Evolutionary conservation across 2,797 vertebrate species (phyloP).

Genomic region (Labeo calbasu): DNA sequence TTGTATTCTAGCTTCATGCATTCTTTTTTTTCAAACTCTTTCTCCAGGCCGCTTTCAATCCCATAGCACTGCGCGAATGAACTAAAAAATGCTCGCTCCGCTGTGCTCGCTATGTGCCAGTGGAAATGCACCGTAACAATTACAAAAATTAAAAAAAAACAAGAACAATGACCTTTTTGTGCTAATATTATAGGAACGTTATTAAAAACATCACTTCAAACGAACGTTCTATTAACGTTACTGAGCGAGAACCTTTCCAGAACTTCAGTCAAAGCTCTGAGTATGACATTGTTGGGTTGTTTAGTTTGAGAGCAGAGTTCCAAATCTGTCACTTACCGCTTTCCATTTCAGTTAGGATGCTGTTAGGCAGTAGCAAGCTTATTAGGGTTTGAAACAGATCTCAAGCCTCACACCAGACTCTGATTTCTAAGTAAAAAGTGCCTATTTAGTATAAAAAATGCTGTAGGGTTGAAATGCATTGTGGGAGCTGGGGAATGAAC

Average conservation of each 20-base stretch:
- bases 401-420: not conserved
- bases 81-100: too few species aligned
- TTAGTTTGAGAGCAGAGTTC: not conserved
- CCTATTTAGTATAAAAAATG: slow-evolving; percentile 10
- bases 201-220: not conserved
- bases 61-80: too few species aligned
- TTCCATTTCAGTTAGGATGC: not conserved
- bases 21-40: too few species aligned
- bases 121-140: too few species aligned
- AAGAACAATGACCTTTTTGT: too few species aligned
- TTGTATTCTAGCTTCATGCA: too few species aligned
- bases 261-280: not conserved
- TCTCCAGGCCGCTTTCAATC: too few species aligned
- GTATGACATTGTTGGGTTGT: not conserved
- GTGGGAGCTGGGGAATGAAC: not conserved
- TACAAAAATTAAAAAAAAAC: too few species aligned
- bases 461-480: slow-evolving; percentile 16
- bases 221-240: not conserved
- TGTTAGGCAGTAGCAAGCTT: not conserved
- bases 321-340: not conserved
- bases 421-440: slow-evolving; percentile 18
- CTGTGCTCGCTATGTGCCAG: too few species aligned
- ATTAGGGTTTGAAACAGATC: slow-evolving; percentile 11
- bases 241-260: not conserved
- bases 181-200: not conserved